Conservation (phyloP, 2,888 invertebrate genomes). For the Apamea crenata region DNA sequence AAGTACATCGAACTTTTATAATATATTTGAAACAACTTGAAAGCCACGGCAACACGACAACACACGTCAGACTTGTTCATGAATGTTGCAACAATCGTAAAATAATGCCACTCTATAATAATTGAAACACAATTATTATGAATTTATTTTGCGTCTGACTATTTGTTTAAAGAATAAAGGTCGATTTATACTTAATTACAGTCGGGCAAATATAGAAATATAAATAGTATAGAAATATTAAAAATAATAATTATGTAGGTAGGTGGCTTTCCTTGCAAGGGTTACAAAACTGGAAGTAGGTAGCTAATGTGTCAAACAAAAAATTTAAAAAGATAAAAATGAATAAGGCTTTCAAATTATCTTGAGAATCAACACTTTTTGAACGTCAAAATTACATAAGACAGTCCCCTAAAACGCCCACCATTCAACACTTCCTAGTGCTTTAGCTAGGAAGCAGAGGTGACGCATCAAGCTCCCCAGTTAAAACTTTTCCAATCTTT, state of each 20-base stretch:
- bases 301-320: neutral
- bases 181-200: neutral
- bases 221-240: too few relatives aligned
- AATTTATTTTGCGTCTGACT: constrained; percentile 3
- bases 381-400: too few relatives aligned
- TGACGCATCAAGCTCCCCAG: too few relatives aligned
- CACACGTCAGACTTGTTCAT: neutral
- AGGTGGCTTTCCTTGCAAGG: neutral
- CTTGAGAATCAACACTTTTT: too few relatives aligned
- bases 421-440: too few relatives aligned
- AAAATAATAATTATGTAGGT: too few relatives aligned
- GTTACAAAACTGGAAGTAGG: neutral
- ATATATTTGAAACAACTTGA: neutral
- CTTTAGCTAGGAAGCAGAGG: too few relatives aligned
- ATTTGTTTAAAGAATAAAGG: constrained; percentile 1
- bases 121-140: constrained; percentile 14
- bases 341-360: too few relatives aligned
- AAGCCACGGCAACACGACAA: neutral
- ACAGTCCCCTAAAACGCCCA: too few relatives aligned
- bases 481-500: too few relatives aligned
- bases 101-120: neutral
- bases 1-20: neutral
- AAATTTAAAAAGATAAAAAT: neutral
- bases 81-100: constrained; percentile 2
- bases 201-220: too few relatives aligned